A percentile compares a stretch with the other conserved stretches of the same genome.
Evolutionary conservation across 1,140 invertebrate species (phyloP).

Genomic region (Akabosia matsudoensis): DNA sequence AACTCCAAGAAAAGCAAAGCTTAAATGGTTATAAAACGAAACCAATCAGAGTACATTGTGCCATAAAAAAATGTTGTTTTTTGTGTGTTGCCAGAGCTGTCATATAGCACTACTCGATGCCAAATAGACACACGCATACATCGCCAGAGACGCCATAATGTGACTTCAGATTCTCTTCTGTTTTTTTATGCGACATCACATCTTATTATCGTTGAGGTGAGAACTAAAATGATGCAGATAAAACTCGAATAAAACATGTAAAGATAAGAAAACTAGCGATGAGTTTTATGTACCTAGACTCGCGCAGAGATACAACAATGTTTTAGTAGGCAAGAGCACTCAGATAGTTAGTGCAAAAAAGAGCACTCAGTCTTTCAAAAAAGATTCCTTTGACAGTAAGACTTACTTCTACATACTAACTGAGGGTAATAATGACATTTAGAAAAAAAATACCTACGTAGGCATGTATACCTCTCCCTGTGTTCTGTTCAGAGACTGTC

Average conservation of each 20-base stretch:
- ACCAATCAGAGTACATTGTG: not conserved
- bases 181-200: not conserved
- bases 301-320: not conserved
- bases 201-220: not conserved
- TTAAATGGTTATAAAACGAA: slow-evolving; percentile 1
- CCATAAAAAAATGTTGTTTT: not conserved
- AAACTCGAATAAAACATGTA: not conserved
- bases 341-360: not conserved
- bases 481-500: too few relatives aligned
- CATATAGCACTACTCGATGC: not conserved
- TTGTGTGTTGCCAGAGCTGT: not conserved
- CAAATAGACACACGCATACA: not conserved
- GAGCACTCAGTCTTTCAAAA: not conserved
- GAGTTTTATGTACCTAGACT: not conserved
- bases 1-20: not conserved
- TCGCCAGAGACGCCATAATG: not conserved
- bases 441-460: too few relatives aligned
- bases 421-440: too few relatives aligned
- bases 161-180: not conserved
- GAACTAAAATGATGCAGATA: not conserved
- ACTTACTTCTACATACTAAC: too few relatives aligned
- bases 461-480: too few relatives aligned
- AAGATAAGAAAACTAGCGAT: not conserved
- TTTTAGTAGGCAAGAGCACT: not conserved
- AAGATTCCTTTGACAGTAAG: too few relatives aligned